Evolutionary conservation across 2,888 invertebrate species (phyloP).

Genomic region (Luperina nickerlii): DNA sequence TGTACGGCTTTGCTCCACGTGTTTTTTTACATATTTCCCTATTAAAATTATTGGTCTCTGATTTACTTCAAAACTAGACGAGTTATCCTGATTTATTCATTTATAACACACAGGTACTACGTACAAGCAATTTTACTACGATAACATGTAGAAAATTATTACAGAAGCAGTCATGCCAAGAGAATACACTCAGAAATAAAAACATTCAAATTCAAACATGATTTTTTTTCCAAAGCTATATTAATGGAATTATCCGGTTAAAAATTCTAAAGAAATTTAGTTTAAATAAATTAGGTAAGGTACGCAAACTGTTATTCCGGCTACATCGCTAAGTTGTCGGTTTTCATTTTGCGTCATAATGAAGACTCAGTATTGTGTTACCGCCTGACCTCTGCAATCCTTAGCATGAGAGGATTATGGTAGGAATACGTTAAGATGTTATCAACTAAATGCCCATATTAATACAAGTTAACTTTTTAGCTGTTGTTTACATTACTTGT

Average conservation of each 20-base stretch:
- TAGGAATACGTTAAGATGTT: slow-evolving; percentile 38
- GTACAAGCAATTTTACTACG: neutral
- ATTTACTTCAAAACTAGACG: neutral
- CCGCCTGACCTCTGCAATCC: slow-evolving; percentile 41
- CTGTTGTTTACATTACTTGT: slow-evolving; percentile 7
- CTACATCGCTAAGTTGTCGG: slow-evolving; percentile 32
- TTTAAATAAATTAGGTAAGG: slow-evolving; percentile 9
- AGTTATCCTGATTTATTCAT: neutral
- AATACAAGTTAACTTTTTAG: slow-evolving; percentile 25
- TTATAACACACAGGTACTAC: neutral
- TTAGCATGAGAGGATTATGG: slow-evolving; percentile 21
- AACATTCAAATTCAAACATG: neutral
- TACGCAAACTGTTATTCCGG: slow-evolving; percentile 21
- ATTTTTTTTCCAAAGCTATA: neutral
- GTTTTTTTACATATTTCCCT: neutral
- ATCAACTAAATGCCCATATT: slow-evolving; percentile 33
- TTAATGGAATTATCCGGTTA: neutral
- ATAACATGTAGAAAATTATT: neutral
- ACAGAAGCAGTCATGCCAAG: neutral
- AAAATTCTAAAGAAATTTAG: slow-evolving; percentile 2
- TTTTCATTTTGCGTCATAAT: slow-evolving; percentile 48
- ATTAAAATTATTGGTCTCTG: neutral
- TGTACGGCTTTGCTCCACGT: neutral
- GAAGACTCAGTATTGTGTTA: slow-evolving; percentile 54
- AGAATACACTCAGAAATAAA: neutral